Evolutionary conservation across 2,888 invertebrate genomes (phyloP).

Genomic region (Ramazzottius varieornatus): DNA sequence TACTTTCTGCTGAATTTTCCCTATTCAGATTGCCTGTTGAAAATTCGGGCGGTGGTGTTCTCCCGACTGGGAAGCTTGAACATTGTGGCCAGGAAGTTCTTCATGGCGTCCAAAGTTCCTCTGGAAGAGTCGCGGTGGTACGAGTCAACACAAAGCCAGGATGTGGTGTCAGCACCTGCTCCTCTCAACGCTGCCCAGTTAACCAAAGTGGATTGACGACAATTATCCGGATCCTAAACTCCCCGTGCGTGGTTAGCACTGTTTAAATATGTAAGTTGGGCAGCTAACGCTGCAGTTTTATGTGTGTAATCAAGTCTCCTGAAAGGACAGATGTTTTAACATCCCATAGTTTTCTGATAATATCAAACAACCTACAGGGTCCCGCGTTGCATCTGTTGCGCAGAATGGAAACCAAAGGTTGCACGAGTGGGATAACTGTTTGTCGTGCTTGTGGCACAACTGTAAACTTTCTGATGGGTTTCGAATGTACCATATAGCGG

Average conservation of each 20-base stretch:
- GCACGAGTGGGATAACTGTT: too few species aligned
- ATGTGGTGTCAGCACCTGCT: neutral
- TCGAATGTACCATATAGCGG: too few species aligned
- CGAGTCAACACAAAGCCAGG: neutral
- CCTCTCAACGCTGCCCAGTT: neutral
- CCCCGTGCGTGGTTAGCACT: neutral
- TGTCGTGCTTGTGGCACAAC: too few species aligned
- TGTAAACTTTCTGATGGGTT: too few species aligned
- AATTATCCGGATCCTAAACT: neutral
- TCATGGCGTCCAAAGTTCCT: neutral
- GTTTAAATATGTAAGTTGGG: too few species aligned
- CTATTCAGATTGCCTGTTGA: neutral
- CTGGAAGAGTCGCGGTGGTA: neutral
- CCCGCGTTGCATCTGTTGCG: too few species aligned
- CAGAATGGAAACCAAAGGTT: too few species aligned
- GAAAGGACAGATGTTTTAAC: too few species aligned
- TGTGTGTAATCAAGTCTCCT: too few species aligned
- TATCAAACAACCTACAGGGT: too few species aligned
- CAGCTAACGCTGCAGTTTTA: too few species aligned
- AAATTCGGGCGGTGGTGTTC: neutral
- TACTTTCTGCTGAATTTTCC: neutral
- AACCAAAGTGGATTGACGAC: neutral
- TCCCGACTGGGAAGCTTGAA: neutral
- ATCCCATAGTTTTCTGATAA: too few species aligned
- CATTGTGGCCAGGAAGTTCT: neutral